A percentile compares a stretch with the other conserved stretches of the same genome.
Evolutionary conservation across 2,113 vertebrate genomes (phyloP).

Genomic region (Pan paniscus): DNA sequence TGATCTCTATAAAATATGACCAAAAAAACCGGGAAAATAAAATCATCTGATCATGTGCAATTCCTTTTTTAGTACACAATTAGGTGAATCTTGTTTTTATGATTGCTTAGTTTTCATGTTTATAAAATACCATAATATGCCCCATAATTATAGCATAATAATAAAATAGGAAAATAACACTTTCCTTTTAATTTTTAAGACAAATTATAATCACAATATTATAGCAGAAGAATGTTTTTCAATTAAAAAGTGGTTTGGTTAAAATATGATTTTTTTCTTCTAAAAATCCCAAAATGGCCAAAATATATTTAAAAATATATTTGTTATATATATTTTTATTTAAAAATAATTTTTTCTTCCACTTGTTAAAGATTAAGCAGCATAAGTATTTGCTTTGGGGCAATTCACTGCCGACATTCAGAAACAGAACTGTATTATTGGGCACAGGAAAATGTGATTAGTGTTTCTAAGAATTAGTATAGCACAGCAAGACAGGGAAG

Average conservation of each 20-base stretch:
- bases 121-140: not conserved
- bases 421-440: constrained; percentile 28
- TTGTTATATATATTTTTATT: not conserved
- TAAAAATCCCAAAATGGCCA: not conserved
- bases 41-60: not conserved
- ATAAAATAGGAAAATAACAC: not conserved
- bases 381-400: not conserved
- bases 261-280: constrained; percentile 28
- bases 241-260: not conserved
- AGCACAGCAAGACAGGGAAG: constrained; percentile 40
- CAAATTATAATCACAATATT: constrained; percentile 18
- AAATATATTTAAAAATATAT: constrained; percentile 3
- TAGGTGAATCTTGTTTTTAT: not conserved
- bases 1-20: constrained; percentile 3
- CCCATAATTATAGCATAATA: not conserved
- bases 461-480: constrained; percentile 49
- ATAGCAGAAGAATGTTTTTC: not conserved
- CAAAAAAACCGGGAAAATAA: not conserved
- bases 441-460: constrained; percentile 36
- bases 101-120: not conserved
- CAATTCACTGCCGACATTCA: not conserved
- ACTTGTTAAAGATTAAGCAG: not conserved
- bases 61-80: not conserved
- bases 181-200: constrained; percentile 32
- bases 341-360: not conserved